Evolutionary conservation across 92 coral and sea anemone species (phyloP).

Genomic region (Plumapathes pennacea): DNA sequence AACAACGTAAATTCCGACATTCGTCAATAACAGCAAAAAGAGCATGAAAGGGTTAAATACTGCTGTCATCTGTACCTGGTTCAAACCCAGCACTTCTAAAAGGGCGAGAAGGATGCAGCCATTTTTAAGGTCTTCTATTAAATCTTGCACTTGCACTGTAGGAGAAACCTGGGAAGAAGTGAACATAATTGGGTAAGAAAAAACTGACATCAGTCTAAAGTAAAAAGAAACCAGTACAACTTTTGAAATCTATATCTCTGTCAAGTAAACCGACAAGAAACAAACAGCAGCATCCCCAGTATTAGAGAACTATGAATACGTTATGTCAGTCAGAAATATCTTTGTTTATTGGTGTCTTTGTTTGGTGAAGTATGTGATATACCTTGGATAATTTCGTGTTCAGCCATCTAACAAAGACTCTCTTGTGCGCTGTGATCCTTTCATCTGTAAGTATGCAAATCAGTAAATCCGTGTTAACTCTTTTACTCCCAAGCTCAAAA

Average conservation of each 20-base stretch:
- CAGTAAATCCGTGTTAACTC: too few species aligned
- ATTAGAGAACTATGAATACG: too few species aligned
- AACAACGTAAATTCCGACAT: too few species aligned
- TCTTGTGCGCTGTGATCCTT: conserved; percentile 15
- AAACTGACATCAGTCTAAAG: too few species aligned
- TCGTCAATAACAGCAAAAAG: too few species aligned
- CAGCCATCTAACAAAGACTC: conserved; percentile 19
- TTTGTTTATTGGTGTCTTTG: too few species aligned
- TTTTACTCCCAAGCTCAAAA: too few species aligned
- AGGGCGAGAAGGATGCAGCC: conserved; percentile 17
- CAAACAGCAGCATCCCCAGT: background rate
- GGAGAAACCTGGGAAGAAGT: conserved; percentile 15
- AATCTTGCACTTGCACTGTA: conserved; percentile 5
- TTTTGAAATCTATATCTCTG: too few species aligned
- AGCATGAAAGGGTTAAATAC: conserved; percentile 2
- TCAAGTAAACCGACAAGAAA: background rate
- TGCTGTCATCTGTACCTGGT: conserved; percentile 9
- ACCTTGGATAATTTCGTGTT: conserved; percentile 27
- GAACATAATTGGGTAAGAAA: too few species aligned
- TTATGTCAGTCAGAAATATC: too few species aligned
- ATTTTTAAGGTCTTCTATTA: conserved; percentile 4
- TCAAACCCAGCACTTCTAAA: conserved; percentile 29
- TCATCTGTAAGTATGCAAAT: background rate
- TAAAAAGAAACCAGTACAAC: too few species aligned
- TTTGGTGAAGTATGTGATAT: too few species aligned